Evolutionary conservation across 2,797 vertebrate genomes (phyloP), one percentile per base, ranked within the genome.

Genomic region (Gastrophryne carolinensis): DNA sequence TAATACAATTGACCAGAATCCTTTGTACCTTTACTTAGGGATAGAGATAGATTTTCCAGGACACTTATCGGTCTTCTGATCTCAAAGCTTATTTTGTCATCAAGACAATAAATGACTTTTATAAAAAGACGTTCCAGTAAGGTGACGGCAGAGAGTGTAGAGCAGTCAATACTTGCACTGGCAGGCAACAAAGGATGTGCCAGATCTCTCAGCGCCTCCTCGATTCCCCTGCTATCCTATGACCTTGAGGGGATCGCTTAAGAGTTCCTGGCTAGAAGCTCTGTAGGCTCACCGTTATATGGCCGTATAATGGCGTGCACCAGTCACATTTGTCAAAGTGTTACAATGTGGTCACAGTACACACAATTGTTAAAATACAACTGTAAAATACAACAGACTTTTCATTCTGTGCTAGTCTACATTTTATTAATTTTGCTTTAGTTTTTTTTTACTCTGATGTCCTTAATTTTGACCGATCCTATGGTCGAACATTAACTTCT

Each of bases 161-260:
- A 64, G n/a, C 62, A 44, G 62, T 64, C 62, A 64, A 64, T 64
- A 64, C 17, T 44, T 29, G 15, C 12, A 67, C 64, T 54, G 64
- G 56, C 41, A 12, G 50, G 39, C 23, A 54, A 39, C 34, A 56
- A 54, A 17, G 50, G 53, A 52, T 21, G 9, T 68, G 50, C 21
- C 34, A 23, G 23, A 41, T 19, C 15, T 37, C 1, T 17, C 1
- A 37, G 30, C 34, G 44, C n/a, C 64, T 12, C 30, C 35, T 39
- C 37, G 65, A 68, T 68, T 68, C 52, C 32, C 50, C 52, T 12
- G 32, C 9, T 15, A 15, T 30, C 21, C 27, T 10, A 54, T 67
- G 64, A 67, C 64, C 64, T 54, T 67, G 64, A 49, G 49, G 47
- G 37, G 13, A 3, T 17, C 19, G 12, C 30, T 54, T 50, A 49